Base-by-base conservation (phyloP, 2,113 vertebrate species). In the Cichladusa arquata region DNA sequence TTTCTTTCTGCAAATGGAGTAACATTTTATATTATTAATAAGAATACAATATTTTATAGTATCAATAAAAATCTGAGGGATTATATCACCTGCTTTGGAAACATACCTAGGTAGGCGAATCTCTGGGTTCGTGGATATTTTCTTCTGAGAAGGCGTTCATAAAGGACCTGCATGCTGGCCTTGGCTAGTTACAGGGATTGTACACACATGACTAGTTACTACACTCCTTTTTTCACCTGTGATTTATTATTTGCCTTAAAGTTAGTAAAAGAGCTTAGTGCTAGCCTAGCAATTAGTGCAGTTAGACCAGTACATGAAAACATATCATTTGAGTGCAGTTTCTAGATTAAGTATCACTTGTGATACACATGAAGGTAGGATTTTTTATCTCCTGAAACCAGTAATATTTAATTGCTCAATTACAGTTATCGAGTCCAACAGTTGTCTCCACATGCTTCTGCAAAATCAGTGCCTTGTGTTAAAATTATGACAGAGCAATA, bases 61-160 rank as follows among this genome's bases (percentile, higher is more conserved):
- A 96, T 86, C 88, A 95, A 92, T 67, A 96, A 93, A 95, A 90
- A 93, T 83, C 96, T 97, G 96, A 94, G 92, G 94, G 97, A 77
- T 98, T 96, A 95, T 85, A 97, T 97, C 96, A 95, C 90, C 97
- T 97, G 94, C 88, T 94, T 97, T 95, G 94, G 62, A 95, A 98
- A 99, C 99, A 97, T 99, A 99, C 99, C 99, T 99, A 99, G 98
- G 98, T 98, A 98, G 98, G 98, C 98, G 98, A 98, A 98, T 97
- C 98, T 99, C 98, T 99, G 98, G 98, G 98, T 96, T 98, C 98
- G 97, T 97, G 98, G 99, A 97, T 98, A 99, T 97, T 99, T 98
- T 99, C 99, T 99, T 99, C 99, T 99, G 98, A 99, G 99, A 97
- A 99, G 99, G 98, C 99, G 97, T 95, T 99, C 99, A 99, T 99